Evolutionary conservation across 2,113 vertebrate genomes (phyloP).

Genomic region (Toxotes jaculatrix): DNA sequence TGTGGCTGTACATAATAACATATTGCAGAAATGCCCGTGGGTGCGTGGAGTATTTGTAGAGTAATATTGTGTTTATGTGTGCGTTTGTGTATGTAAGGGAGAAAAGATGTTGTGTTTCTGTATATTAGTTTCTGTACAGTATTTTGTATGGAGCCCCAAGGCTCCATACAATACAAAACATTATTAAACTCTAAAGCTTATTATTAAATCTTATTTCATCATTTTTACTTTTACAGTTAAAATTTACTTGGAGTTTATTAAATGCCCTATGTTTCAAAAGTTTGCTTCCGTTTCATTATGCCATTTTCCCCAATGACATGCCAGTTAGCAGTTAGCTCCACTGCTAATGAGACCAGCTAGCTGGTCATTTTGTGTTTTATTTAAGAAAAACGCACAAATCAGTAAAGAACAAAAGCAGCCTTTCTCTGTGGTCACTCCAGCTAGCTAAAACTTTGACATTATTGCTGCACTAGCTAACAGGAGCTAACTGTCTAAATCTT

Average conservation of each 20-base stretch:
- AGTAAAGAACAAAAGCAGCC: not conserved
- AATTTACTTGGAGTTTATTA: not conserved
- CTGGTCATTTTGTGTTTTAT: no score
- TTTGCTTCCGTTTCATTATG: not conserved
- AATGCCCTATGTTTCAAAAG: not conserved
- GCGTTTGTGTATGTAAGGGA: not conserved
- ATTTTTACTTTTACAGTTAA: no score
- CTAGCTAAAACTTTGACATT: no score
- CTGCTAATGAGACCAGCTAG: no score
- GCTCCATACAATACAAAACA: no score
- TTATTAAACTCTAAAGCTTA: no score
- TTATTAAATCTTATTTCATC: no score
- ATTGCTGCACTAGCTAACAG: no score
- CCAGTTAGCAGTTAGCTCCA: not conserved
- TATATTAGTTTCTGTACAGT: not conserved
- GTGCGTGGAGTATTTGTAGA: constrained; percentile 23
- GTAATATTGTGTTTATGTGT: not conserved
- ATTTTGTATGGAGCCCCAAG: constrained; percentile 12
- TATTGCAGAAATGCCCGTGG: constrained; percentile 24
- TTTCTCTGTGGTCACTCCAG: no score
- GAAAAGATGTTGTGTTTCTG: not conserved
- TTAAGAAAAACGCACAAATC: no score
- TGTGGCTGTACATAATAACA: constrained; percentile 25
- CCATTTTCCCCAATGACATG: not conserved
- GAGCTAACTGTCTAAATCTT: no score